Conservation (phyloP, 2,888 invertebrate species). For the Drosophila eohydei region DNA sequence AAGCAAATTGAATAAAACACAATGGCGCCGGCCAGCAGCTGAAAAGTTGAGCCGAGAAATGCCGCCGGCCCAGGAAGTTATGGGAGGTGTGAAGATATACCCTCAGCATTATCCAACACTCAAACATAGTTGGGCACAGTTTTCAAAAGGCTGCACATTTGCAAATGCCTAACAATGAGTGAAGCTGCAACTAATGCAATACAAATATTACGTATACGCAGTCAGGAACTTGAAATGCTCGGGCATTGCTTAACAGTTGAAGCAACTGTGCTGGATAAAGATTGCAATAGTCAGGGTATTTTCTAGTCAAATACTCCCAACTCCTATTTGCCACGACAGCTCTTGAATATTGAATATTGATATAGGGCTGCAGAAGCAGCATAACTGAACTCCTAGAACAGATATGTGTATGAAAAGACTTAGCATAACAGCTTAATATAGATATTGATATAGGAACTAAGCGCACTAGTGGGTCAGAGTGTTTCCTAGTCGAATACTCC, state of each 20-base stretch:
- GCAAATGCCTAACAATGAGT: not conserved
- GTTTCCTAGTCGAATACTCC: too few relatives aligned
- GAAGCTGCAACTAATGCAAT: not conserved
- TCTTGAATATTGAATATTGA: too few relatives aligned
- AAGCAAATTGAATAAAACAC: conserved; percentile 77
- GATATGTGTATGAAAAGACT: too few relatives aligned
- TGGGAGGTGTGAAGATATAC: conserved; percentile 25
- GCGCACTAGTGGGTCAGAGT: too few relatives aligned
- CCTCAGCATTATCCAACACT: conserved; percentile 33
- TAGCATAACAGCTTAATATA: too few relatives aligned
- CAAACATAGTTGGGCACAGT: conserved; percentile 35
- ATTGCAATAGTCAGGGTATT: too few relatives aligned
- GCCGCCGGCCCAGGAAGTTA: conserved; percentile 39
- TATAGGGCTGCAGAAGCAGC: too few relatives aligned
- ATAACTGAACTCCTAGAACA: too few relatives aligned
- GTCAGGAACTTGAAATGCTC: not conserved
- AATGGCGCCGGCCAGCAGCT: conserved; percentile 50
- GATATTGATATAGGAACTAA: too few relatives aligned
- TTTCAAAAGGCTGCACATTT: conserved; percentile 34
- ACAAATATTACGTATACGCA: conserved; percentile 4
- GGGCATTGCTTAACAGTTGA: not conserved
- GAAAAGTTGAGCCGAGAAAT: conserved; percentile 22
- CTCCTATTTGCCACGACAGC: too few relatives aligned
- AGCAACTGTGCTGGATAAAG: not conserved
- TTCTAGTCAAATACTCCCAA: too few relatives aligned